These are phyloP conservation scores for Actinemys pallida DNA, from an alignment of 2,113 vertebrate genomes.

Conservation along the genomic window DNA sequence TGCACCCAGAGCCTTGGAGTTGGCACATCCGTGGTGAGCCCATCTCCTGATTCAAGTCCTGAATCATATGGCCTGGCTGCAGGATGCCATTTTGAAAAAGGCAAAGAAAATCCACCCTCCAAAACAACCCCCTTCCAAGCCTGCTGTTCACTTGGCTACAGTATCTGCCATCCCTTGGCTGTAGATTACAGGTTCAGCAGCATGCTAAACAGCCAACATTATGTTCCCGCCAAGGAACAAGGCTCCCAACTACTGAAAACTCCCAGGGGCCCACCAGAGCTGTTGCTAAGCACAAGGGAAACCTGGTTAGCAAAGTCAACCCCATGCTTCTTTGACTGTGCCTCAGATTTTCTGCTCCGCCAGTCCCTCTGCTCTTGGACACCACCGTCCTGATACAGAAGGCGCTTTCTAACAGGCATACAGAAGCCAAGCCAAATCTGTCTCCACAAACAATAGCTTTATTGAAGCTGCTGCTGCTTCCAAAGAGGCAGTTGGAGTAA, in stretches of 20 bases:
- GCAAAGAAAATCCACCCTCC: conserved; percentile 67
- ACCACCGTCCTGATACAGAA: neutral
- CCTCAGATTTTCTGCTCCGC: conserved; percentile 73
- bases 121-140: conserved; percentile 70
- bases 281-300: conserved; percentile 76
- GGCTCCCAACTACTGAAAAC: conserved; percentile 73
- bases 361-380: conserved; percentile 60
- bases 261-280: conserved; percentile 69
- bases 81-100: conserved; percentile 74
- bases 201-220: conserved; percentile 76
- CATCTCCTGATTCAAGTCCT: conserved; percentile 11
- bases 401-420: neutral
- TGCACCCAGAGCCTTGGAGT: conserved; percentile 9
- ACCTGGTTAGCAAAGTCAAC: conserved; percentile 74
- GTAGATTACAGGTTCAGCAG: conserved; percentile 72
- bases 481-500: neutral
- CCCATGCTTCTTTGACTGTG: conserved; percentile 56
- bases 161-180: conserved; percentile 66
- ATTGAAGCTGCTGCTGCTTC: conserved; percentile 56
- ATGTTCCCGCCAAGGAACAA: conserved; percentile 78
- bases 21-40: neutral
- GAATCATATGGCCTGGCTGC: conserved; percentile 62
- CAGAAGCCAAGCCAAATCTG: conserved; percentile 54
- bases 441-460: conserved; percentile 55
- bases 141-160: conserved; percentile 78